Evolutionary conservation across 2,888 invertebrate species (phyloP).

Genomic region (Limnephilus lunatus): DNA sequence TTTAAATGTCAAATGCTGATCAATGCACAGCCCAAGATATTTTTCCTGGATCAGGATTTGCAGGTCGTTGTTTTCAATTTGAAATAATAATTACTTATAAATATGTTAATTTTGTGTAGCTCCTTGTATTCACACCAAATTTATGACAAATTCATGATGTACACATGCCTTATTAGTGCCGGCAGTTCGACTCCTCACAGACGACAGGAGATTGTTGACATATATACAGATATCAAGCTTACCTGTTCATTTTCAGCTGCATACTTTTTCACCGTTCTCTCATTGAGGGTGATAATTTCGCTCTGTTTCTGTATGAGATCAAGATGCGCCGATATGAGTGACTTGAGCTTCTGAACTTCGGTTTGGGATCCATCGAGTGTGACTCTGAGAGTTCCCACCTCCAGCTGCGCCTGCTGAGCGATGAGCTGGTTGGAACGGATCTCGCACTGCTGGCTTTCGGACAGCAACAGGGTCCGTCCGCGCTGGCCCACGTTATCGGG

Average conservation of each 20-base stretch:
- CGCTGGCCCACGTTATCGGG: conserved; percentile 65
- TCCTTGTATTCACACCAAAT: background rate
- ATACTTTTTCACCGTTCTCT: conserved; percentile 84
- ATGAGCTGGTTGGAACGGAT: conserved; percentile 54
- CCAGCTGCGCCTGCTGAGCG: conserved; percentile 56
- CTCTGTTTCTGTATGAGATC: conserved; percentile 94
- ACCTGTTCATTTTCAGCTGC: conserved; percentile 89
- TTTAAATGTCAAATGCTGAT: too few relatives aligned
- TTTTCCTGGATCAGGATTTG: too few relatives aligned
- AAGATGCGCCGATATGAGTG: conserved; percentile 88
- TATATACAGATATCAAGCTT: conserved; percentile 69
- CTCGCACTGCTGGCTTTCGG: background rate
- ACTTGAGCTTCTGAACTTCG: conserved; percentile 85
- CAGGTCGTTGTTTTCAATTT: too few relatives aligned
- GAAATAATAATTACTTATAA: too few relatives aligned
- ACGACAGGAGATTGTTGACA: background rate
- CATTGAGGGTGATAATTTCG: conserved; percentile 88
- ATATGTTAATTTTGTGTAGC: background rate
- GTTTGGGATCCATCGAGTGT: conserved; percentile 22
- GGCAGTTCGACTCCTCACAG: background rate
- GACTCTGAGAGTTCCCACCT: conserved; percentile 31
- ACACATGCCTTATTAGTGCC: background rate
- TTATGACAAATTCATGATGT: background rate
- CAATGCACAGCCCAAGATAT: too few relatives aligned
- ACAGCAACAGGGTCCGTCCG: conserved; percentile 64